Base-by-base conservation (phyloP, 2,888 invertebrate genomes). In the Gisinianus flammeolus region DNA sequence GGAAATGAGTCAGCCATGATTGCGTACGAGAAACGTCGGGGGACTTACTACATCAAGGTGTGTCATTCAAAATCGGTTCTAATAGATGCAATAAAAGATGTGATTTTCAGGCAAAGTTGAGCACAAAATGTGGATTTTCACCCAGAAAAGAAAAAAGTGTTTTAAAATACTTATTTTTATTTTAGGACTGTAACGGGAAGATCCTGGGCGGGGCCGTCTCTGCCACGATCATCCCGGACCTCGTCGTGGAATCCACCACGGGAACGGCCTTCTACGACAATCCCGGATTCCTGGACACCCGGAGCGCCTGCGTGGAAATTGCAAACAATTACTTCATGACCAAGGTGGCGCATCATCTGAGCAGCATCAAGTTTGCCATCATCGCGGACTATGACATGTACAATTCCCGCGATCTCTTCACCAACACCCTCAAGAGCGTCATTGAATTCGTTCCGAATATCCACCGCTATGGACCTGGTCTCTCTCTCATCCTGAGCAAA, bases 191-290 rank as follows among this genome's bases (percentile, higher is more conserved):
- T 12, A 35, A 70, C 12, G 52, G 52, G 24, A 44, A 70, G 2
- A 44, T 52, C 16, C n/a, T 2, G 19, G 12, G 5, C 19, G 70
- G 52, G n/a, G 24, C 5, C n/a, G 70, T 44, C 52, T 35, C 35
- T 8, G n/a, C 33, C 22, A 44, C 70, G 8, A 24, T 70, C 24
- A 52, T 70, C 28, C 70, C 70, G 5, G 70, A 70, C 19, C 28
- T 70, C 12, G 24, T 44, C 54, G 24, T 44, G 2, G 52, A 35
- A 24, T 8, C 16, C 12, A 10, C 70, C 44, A 70, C 70, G 2
- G n/a, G n/a, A 4, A 70, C 70, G 2, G 2, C 70, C 10, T 70
- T 35, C n/a, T 70, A 70, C 30, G 70, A 70, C 28, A 33, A 35
- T 19, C 70, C 70, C 16, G 70, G 70, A 3, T 70, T 70, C 24